Conservation (phyloP, 2,888 invertebrate genomes). For the Eucriotettix oculatus region DNA sequence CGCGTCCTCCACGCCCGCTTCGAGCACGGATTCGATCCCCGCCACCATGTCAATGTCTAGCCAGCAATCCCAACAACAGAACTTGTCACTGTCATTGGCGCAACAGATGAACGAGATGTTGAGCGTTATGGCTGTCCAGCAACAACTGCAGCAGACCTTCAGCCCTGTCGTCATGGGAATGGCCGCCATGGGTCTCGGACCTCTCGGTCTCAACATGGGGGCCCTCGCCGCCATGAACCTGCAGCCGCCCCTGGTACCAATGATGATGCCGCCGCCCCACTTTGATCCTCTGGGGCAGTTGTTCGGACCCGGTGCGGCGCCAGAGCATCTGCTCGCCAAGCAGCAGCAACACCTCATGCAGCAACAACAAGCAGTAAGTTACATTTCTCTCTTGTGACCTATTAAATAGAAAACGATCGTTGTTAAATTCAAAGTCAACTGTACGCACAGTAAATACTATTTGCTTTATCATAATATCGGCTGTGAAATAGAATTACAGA, state of each 20-base stretch:
- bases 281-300: conserved; percentile 37
- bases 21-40: conserved; percentile 37
- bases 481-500: too few relatives aligned
- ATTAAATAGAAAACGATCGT: too few relatives aligned
- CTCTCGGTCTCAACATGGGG: conserved; percentile 60
- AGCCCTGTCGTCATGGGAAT: conserved; percentile 83
- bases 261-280: conserved; percentile 73
- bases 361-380: conserved; percentile 43
- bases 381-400: neutral
- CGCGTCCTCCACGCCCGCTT: conserved; percentile 40
- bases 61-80: conserved; percentile 18
- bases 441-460: too few relatives aligned
- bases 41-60: conserved; percentile 25
- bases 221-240: conserved; percentile 87
- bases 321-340: conserved; percentile 38
- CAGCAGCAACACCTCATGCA: conserved; percentile 52
- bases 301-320: conserved; percentile 24
- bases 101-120: conserved; percentile 72
- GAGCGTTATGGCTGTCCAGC: conserved; percentile 59
- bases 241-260: conserved; percentile 77
- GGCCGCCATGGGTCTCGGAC: conserved; percentile 60
- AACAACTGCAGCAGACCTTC: conserved; percentile 56
- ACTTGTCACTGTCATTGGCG: conserved; percentile 33
- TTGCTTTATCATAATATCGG: too few relatives aligned
- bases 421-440: too few relatives aligned